These are phyloP conservation scores for Romanogobio albipinnatus DNA, from an alignment of 2,113 vertebrate species.

Conservation along the genomic window DNA sequence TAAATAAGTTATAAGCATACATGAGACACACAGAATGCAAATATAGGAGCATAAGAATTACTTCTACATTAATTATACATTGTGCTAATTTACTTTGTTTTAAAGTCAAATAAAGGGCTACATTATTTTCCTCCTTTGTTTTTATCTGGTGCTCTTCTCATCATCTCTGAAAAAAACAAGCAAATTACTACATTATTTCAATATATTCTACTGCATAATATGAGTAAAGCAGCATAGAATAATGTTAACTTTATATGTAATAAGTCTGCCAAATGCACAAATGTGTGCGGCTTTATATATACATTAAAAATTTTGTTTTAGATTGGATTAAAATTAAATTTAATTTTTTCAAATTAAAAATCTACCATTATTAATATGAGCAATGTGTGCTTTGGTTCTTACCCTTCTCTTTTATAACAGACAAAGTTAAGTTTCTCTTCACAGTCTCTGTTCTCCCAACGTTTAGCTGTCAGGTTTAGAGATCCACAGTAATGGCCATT, in stretches of 20 bases:
- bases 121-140: not conserved
- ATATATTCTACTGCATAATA: not conserved
- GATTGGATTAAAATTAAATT: no score
- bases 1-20: not conserved
- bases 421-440: no score
- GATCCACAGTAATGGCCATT: no score
- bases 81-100: not conserved
- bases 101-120: not conserved
- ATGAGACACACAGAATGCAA: not conserved
- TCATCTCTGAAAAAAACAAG: no score
- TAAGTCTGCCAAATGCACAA: no score
- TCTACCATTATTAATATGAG: no score
- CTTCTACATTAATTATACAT: not conserved
- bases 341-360: not conserved
- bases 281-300: no score
- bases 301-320: not conserved
- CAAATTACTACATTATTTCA: not conserved
- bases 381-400: no score
- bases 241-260: not conserved
- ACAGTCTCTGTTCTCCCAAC: no score
- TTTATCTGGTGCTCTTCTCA: not conserved
- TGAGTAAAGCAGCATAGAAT: not conserved
- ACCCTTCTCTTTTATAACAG: no score
- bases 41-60: not conserved
- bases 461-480: no score